Percentiles rank a stretch among this genome's conserved stretches.
Evolutionary conservation across 1,140 invertebrate genomes (phyloP).

Genomic region (Goniozus legneri): DNA sequence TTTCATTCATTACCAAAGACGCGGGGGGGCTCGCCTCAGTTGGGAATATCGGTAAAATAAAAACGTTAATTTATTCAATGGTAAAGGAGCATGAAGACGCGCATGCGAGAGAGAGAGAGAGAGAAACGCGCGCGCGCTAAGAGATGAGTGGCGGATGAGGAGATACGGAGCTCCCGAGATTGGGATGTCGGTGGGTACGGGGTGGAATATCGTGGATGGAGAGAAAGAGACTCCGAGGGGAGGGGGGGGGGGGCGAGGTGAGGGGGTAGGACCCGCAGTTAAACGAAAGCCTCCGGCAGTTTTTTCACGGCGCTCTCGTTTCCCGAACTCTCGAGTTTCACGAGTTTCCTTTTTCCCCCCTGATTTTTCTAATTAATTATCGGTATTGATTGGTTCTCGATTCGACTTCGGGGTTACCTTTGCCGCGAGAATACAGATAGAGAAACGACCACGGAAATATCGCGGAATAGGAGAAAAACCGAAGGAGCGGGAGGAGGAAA

Average conservation of each 20-base stretch:
- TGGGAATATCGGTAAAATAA: slow-evolving; percentile 42
- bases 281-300: slow-evolving; percentile 31
- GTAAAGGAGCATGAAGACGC: slow-evolving; percentile 34
- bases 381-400: slow-evolving; percentile 40
- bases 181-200: too few species aligned
- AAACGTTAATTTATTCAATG: slow-evolving; percentile 49
- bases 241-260: slow-evolving; percentile 11
- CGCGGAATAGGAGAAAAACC: neutral
- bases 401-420: slow-evolving; percentile 27
- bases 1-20: slow-evolving; percentile 28
- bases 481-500: slow-evolving; percentile 12
- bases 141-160: slow-evolving; percentile 20
- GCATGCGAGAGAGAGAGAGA: too few species aligned
- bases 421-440: slow-evolving; percentile 13
- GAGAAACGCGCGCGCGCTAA: slow-evolving; percentile 15
- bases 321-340: slow-evolving; percentile 29
- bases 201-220: slow-evolving; percentile 7
- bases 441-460: neutral
- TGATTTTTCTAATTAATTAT: slow-evolving; percentile 47
- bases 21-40: slow-evolving; percentile 13
- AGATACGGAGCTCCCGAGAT: slow-evolving; percentile 23
- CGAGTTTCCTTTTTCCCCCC: slow-evolving; percentile 30
- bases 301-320: slow-evolving; percentile 22
- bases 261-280: slow-evolving; percentile 15
- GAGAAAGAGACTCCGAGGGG: slow-evolving; percentile 14